These are phyloP conservation scores for Drosophila dives DNA, from an alignment of 2,888 invertebrate species.

Conservation along the genomic window DNA sequence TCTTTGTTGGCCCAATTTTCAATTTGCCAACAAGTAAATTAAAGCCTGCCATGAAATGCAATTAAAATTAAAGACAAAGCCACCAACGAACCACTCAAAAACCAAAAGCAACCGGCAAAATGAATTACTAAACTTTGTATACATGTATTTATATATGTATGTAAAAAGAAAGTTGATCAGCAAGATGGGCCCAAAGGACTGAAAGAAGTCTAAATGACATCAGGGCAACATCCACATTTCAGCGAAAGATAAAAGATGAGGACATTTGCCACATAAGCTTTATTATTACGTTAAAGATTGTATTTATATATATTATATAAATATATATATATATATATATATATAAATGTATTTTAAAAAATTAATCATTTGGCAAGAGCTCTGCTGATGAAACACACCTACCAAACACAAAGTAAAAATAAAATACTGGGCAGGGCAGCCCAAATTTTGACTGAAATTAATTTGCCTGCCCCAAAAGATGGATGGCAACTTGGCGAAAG, in stretches of 20 bases:
- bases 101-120: constrained; percentile 1
- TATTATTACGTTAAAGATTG: constrained; percentile 23
- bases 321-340: constrained; percentile 15
- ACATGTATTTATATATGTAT: background rate
- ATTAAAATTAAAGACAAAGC: constrained; percentile 68
- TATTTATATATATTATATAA: constrained; percentile 17
- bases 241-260: constrained; percentile 30
- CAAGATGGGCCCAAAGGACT: constrained; percentile 36
- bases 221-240: constrained; percentile 36
- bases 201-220: constrained; percentile 37
- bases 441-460: constrained; percentile 71
- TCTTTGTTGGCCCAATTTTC: constrained; percentile 77
- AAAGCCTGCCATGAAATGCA: constrained; percentile 69
- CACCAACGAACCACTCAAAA: constrained; percentile 44
- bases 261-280: constrained; percentile 45
- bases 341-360: constrained; percentile 27
- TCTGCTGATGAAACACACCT: constrained; percentile 60
- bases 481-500: constrained; percentile 63
- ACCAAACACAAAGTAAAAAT: constrained; percentile 18
- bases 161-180: constrained; percentile 59
- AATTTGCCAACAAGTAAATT: constrained; percentile 75
- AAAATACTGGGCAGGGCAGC: constrained; percentile 49
- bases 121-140: background rate
- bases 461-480: constrained; percentile 68
- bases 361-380: constrained; percentile 64